A percentile compares a stretch with the other conserved stretches of the same genome.
Conservation (phyloP, 1,140 invertebrate genomes). For the Hypothenemus hampei region DNA sequence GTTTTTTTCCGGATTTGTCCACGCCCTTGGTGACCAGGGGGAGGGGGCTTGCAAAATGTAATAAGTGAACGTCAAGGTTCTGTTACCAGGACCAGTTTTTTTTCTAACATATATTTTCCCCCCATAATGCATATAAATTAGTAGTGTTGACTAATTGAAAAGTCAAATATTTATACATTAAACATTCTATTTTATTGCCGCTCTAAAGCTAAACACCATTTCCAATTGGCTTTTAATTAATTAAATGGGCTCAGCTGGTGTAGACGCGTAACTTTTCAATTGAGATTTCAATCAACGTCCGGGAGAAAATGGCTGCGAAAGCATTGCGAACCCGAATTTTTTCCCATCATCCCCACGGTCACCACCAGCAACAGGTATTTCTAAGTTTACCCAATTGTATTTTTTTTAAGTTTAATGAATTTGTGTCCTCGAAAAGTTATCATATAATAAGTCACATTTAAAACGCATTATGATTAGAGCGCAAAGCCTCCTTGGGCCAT, state of each 20-base stretch:
- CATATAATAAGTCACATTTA: no score
- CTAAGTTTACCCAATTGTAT: not conserved
- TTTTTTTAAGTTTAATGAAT: not conserved
- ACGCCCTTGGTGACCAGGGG: not conserved
- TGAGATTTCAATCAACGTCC: constrained; percentile 7
- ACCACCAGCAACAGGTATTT: constrained; percentile 13
- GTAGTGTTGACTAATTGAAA: not conserved
- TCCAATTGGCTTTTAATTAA: constrained; percentile 8
- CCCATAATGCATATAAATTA: not conserved
- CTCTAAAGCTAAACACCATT: constrained; percentile 5
- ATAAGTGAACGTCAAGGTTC: not conserved
- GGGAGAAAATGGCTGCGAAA: constrained; percentile 3
- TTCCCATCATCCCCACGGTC: constrained; percentile 2
- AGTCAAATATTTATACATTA: constrained; percentile 11
- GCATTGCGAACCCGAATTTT: constrained; percentile 3
- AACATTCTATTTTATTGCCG: constrained; percentile 7
- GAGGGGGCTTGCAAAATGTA: not conserved
- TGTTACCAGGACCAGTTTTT: not conserved
- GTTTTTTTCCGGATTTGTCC: not conserved
- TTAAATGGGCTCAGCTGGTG: constrained; percentile 2
- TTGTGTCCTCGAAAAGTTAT: constrained; percentile 1
- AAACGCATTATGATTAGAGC: no score
- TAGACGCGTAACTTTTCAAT: not conserved
- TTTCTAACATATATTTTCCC: not conserved
- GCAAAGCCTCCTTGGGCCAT: no score